Base-by-base conservation (phyloP, 2,113 vertebrate species). In the Heterochromis multidens region DNA sequence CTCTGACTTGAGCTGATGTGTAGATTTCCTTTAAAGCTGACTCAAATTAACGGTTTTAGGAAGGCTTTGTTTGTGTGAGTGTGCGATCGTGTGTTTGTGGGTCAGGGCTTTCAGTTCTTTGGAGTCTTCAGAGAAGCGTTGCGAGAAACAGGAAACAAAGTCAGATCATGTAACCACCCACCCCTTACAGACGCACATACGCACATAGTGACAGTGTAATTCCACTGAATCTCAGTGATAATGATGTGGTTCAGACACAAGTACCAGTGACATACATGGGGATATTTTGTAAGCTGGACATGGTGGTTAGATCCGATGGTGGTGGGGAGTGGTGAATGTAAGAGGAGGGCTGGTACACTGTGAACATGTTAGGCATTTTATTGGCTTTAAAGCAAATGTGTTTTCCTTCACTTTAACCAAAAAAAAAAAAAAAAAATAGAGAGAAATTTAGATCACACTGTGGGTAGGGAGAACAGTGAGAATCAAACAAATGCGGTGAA, bases 81-180 rank as follows among this genome's bases (percentile, higher is more conserved):
- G 61, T 19, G 2, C 49, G 11, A 43, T 63, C 37, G 79, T 1
- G 60, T 61, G 43, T 35, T 40, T 60, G n/a, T 87, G 6, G 27
- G 23, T 84, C 46, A 61, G 59, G 58, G 27, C 4, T 86, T 65
- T 76, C 85, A 82, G 40, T 70, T 88, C 29, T 72, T 35, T 74
- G 63, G 27, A 81, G 58, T 59, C 27, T 88, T 86, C 72, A 60
- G 52, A 88, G 81, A 91, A 89, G 40, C 78, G 33, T 5, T 59
- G 31, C 13, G 0, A 79, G 37, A 86, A 93, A 92, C 92, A 93
- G 94, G 94, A 94, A 94, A 86, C 54, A 19, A 35, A n/a, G 3
- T 80, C 74, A 88, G 37, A 74, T 85, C 65, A 83, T 74, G 12
- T 57, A 80, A 3, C 40, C 14, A 7, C 12, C 27, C 14, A 21